phyloP scores from a whole-genome alignment of 2,797 vertebrate genomes.

The Spheniscus humboldti region DNA sequence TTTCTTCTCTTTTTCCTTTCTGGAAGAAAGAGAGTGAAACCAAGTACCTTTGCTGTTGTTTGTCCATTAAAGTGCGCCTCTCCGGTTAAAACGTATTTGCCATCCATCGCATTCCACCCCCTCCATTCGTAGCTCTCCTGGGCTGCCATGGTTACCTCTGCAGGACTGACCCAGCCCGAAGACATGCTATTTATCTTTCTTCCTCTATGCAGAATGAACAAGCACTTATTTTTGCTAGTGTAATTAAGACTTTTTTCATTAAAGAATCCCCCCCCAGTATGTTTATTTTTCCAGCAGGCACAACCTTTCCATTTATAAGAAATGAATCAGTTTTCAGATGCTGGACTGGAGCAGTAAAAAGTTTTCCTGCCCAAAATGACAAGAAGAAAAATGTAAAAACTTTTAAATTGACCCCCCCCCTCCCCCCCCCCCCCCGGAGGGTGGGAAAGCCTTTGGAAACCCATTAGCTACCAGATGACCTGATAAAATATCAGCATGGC shows the following conservation, averaged over 20 bases:
- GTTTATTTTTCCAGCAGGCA: neutral
- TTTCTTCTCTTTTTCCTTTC: too few relatives aligned
- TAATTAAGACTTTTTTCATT: neutral
- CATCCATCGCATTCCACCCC: accelerated
- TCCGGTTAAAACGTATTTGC: neutral
- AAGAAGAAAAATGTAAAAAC: neutral
- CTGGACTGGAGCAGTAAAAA: neutral
- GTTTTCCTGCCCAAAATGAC: neutral
- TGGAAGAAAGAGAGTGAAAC: neutral
- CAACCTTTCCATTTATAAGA: neutral
- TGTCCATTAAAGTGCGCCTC: accelerated
- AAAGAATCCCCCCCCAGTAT: neutral
- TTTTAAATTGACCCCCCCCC: neutral
- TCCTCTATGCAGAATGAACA: neutral
- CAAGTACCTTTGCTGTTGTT: neutral
- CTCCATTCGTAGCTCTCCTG: neutral
- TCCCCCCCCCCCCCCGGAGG: neutral
- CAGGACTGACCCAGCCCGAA: neutral
- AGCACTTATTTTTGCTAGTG: neutral
- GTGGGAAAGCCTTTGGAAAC: neutral
- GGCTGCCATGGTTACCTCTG: neutral
- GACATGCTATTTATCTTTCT: neutral
- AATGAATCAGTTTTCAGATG: neutral
- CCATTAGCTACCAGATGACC: neutral
- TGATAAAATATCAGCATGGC: accelerated